Base-by-base conservation (phyloP, 92 coral and sea anemone species). In the Zoanthus sansibaricus region DNA sequence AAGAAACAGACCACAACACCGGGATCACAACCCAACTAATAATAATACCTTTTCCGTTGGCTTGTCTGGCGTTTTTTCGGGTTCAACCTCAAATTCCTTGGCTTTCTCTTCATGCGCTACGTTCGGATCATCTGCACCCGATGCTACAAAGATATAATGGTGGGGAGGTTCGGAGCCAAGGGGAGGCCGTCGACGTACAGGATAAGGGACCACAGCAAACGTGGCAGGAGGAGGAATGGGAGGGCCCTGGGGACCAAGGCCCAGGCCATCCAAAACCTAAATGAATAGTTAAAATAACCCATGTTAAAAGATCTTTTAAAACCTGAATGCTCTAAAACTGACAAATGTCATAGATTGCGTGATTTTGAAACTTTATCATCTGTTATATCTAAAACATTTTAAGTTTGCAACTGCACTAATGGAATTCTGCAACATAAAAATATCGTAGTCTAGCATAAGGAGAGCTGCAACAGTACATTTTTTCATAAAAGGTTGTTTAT, bases 201-300 rank as follows among this genome's bases (percentile, higher is more conserved):
- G 99, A 79, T 97, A 97, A 15, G 99, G 99, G 42, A 97, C 98
- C 49, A 97, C 99, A 7, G 99, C 97, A 91, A 97, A 97, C 9
- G 97, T 91, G 51, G 98, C 99, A 64, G 99, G 98, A 16, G 99
- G 99, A n/a, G 99, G 99, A 32, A 97, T 95, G 16, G 99, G 99
- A 30, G 99, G 99, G 7, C 99, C 99, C 61, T 95, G 94, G 20
- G 93, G 93, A 42, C 99, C 99, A 20, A 97, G 86, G 6, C 99
- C 99, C 31, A 97, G 94, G 73, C 99, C 99, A 70, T 97, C 99
- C 42, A 95, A 68, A 44, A 97, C 96, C 99, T 96, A 74, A 25
- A 75, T 59, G 21, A 62, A 3, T 17, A 75, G 15, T 49, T 51
- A 37, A 30, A 30, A 17, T 16, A 12, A 13, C n/a, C 13, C 6